Percentiles rank a stretch among this genome's conserved stretches.
Evolutionary conservation across 2,113 vertebrate species (phyloP).

Genomic region (Larimichthys polyactis): DNA sequence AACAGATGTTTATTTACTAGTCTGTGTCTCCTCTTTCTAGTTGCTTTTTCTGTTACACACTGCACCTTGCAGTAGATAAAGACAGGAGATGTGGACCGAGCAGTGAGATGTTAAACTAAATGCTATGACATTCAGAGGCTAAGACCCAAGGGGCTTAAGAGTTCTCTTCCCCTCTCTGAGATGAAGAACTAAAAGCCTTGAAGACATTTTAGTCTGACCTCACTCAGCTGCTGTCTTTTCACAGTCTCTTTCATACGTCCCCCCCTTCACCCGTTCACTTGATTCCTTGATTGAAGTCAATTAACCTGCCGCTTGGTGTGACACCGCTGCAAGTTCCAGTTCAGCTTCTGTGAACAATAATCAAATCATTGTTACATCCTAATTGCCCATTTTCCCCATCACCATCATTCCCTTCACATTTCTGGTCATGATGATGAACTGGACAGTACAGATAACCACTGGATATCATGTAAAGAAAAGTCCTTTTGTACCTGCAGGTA

Average conservation of each 20-base stretch:
- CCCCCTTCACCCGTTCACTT: conserved; percentile 1
- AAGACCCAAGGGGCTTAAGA: conserved; percentile 19
- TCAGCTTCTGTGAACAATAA: conserved; percentile 27
- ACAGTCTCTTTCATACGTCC: conserved; percentile 28
- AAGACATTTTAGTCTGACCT: conserved; percentile 53
- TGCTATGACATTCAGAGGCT: conserved; percentile 33
- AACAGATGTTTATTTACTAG: not conserved
- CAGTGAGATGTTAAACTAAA: conserved; percentile 19
- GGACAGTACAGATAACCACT: not conserved
- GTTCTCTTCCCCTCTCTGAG: not conserved
- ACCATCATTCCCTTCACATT: not conserved
- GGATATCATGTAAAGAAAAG: not conserved
- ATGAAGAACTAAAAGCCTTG: conserved; percentile 37
- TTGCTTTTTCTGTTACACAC: not conserved
- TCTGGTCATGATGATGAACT: not conserved
- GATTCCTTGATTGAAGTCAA: conserved; percentile 48
- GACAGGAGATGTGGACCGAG: not conserved
- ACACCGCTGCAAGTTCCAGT: conserved; percentile 9
- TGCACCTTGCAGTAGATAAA: not conserved
- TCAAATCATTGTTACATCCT: not conserved
- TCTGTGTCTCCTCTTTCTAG: not conserved
- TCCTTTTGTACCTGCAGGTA: not conserved
- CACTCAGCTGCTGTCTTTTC: conserved; percentile 45
- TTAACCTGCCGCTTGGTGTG: conserved; percentile 42
- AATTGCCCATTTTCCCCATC: not conserved